A percentile compares a stretch with the other conserved stretches of the same genome.
Evolutionary conservation across 2,888 invertebrate genomes (phyloP).

Genomic region (Drosophila meridiana): DNA sequence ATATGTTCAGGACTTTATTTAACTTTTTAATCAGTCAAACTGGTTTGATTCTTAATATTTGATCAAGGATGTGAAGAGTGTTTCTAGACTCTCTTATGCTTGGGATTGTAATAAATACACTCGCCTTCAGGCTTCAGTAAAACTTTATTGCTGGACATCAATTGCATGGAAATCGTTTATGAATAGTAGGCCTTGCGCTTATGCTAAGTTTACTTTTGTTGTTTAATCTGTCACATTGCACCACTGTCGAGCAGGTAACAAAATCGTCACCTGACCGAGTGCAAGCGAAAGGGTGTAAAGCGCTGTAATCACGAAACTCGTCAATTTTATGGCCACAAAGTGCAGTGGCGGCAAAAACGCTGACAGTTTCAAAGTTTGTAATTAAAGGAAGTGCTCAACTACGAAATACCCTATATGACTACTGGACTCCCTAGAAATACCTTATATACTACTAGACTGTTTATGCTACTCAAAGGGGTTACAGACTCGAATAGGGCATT

Average conservation of each 20-base stretch:
- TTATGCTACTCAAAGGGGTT: too few relatives aligned
- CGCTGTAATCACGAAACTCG: constrained; percentile 7
- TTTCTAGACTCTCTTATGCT: not conserved
- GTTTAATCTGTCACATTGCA: constrained; percentile 44
- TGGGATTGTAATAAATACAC: too few relatives aligned
- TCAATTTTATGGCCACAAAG: constrained; percentile 31
- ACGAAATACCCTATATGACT: not conserved
- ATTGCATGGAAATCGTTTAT: not conserved
- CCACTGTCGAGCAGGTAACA: constrained; percentile 32
- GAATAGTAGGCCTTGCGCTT: not conserved
- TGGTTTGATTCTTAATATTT: not conserved
- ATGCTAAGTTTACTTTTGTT: not conserved
- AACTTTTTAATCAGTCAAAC: not conserved
- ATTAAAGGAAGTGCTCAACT: not conserved
- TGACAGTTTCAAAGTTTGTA: not conserved
- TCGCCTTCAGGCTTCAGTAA: not conserved
- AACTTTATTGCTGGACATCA: not conserved
- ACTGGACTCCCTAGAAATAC: not conserved
- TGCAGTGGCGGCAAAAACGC: not conserved
- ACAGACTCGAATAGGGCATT: too few relatives aligned
- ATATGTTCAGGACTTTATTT: not conserved
- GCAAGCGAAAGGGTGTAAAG: not conserved
- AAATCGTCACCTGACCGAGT: not conserved
- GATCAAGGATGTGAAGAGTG: not conserved
- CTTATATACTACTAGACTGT: not conserved